Evolutionary conservation across 2,888 invertebrate species (phyloP).

Genomic region (Trachelus iudaicus): DNA sequence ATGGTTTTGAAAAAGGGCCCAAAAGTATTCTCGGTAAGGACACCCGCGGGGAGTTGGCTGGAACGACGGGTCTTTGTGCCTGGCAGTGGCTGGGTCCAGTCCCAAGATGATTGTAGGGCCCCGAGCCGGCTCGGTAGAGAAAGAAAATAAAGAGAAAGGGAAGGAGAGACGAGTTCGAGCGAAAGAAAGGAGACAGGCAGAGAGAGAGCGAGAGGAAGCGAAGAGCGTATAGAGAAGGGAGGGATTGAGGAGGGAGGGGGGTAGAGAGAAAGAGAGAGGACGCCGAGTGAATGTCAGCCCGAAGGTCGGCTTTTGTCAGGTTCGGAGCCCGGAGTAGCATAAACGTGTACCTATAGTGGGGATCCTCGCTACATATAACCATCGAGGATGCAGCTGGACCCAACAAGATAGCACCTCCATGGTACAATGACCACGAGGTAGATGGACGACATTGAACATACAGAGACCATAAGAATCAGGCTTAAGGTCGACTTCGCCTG

Average conservation of each 20-base stretch:
- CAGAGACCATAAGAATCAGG: conserved; percentile 14
- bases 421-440: conserved; percentile 48
- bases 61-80: conserved; percentile 58
- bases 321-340: conserved; percentile 5
- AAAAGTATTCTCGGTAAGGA: conserved; percentile 22
- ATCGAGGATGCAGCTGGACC: conserved; percentile 3
- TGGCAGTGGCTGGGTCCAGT: conserved; percentile 40
- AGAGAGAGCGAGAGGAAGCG: conserved; percentile 19
- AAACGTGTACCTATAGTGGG: background rate
- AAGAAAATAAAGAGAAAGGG: conserved; percentile 22
- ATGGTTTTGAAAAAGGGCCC: background rate
- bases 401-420: conserved; percentile 10
- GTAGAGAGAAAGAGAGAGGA: conserved; percentile 35
- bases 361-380: conserved; percentile 6
- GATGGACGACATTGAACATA: conserved; percentile 33
- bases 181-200: conserved; percentile 21
- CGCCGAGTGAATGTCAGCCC: conserved; percentile 63
- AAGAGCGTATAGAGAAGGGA: conserved; percentile 14
- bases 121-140: conserved; percentile 23
- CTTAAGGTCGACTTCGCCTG: background rate
- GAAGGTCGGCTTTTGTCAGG: conserved; percentile 66
- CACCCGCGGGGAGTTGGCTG: conserved; percentile 40
- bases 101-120: conserved; percentile 30
- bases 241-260: conserved; percentile 17
- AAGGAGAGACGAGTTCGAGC: conserved; percentile 3